Conservation (phyloP, 2,888 invertebrate species). For the Taphrorychus bicolor region DNA sequence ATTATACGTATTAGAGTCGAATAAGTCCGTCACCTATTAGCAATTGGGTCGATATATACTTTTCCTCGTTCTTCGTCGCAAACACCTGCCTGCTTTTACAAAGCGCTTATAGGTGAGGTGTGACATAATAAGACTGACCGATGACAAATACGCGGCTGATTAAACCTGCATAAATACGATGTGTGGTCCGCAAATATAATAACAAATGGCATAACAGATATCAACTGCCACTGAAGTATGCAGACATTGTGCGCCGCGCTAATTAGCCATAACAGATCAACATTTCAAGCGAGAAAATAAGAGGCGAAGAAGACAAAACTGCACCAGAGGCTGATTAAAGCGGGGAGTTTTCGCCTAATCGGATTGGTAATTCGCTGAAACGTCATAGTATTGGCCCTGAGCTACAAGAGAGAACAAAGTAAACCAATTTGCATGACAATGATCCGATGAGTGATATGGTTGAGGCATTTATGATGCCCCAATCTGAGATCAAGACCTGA, state of each 20-base stretch:
- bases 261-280: conserved; percentile 42
- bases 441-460: too few species aligned
- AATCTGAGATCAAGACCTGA: too few species aligned
- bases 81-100: too few species aligned
- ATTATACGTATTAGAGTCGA: conserved; percentile 1
- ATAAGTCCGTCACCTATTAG: background rate
- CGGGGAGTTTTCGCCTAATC: conserved; percentile 1
- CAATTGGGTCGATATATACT: background rate
- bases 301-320: conserved; percentile 16
- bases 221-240: conserved; percentile 41
- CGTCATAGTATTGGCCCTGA: too few species aligned
- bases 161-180: conserved; percentile 31
- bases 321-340: background rate
- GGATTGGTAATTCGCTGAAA: background rate
- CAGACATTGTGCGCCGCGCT: conserved; percentile 42
- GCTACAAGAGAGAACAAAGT: too few species aligned
- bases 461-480: too few species aligned
- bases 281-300: conserved; percentile 41
- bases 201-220: conserved; percentile 42
- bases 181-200: conserved; percentile 42
- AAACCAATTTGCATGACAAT: too few species aligned
- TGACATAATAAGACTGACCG: conserved; percentile 26
- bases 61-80: background rate
- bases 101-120: background rate
- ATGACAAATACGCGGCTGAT: too few species aligned